These are phyloP conservation scores for Peromyscus aztecus DNA, from an alignment of 2,797 vertebrate species.

Conservation along the genomic window DNA sequence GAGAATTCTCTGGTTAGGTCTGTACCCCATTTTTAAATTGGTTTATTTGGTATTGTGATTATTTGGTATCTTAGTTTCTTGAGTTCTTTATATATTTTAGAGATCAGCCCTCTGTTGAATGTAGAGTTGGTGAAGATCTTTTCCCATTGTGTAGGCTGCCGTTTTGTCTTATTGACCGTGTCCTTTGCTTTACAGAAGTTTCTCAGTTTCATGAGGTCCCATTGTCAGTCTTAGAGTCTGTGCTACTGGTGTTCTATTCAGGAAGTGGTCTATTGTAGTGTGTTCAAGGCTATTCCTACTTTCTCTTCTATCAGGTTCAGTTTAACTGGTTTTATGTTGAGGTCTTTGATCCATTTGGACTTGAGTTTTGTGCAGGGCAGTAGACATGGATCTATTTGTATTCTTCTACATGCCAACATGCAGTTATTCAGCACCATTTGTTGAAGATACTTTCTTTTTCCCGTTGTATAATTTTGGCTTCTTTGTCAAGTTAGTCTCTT, in stretches of 20 bases:
- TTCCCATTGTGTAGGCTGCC: not conserved
- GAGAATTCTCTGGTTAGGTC: not conserved
- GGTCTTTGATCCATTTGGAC: not conserved
- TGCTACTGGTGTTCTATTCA: not conserved
- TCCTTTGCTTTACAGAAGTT: not conserved
- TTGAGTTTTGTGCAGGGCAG: not conserved
- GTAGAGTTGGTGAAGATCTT: not conserved
- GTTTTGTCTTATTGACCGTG: not conserved
- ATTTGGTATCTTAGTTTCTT: not conserved
- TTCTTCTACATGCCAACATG: not conserved
- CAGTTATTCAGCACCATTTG: not conserved
- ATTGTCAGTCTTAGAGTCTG: not conserved
- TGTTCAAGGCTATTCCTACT: not conserved
- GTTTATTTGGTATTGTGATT: not conserved
- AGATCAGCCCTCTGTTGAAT: not conserved
- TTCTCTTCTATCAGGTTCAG: not conserved
- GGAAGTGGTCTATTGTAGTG: not conserved
- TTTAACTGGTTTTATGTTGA: not conserved
- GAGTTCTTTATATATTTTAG: not conserved
- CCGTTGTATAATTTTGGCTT: not conserved
- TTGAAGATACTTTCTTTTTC: not conserved
- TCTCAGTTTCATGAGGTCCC: not conserved
- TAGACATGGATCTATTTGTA: not conserved
- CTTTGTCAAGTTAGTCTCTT: not conserved
- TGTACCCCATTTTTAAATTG: not conserved